Conservation (phyloP, 92 coral and sea anemone species). For the Micromussa lordhowensis region DNA sequence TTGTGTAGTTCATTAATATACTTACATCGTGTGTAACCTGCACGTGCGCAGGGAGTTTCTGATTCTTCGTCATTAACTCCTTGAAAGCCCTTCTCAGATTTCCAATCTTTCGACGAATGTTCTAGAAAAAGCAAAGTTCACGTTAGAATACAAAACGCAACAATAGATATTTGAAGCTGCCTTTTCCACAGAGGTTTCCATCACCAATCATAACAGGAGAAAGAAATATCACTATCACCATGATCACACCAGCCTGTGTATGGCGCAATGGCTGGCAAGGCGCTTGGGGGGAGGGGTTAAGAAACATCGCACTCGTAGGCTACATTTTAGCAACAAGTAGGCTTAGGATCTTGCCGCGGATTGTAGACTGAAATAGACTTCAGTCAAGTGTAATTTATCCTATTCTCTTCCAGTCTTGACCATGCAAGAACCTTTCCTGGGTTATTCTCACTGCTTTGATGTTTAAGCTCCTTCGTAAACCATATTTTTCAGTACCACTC, state of each 20-base stretch:
- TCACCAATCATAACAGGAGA: neutral
- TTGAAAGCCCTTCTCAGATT: slow-evolving; percentile 89
- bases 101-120: slow-evolving; percentile 83
- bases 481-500: neutral
- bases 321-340: neutral
- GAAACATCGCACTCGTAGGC: neutral
- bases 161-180: neutral
- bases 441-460: neutral
- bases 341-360: neutral
- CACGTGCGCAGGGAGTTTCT: slow-evolving; percentile 84
- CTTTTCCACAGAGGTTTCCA: neutral
- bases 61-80: slow-evolving; percentile 80
- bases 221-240: neutral
- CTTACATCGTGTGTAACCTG: slow-evolving; percentile 85
- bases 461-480: neutral
- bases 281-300: too few relatives aligned
- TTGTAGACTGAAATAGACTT: too few relatives aligned
- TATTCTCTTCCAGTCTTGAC: neutral
- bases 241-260: neutral
- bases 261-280: too few relatives aligned
- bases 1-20: neutral
- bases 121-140: slow-evolving; percentile 51
- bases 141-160: neutral
- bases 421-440: neutral
- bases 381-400: neutral